Conservation (phyloP, 2,113 vertebrate species). For the Callipepla californica region DNA sequence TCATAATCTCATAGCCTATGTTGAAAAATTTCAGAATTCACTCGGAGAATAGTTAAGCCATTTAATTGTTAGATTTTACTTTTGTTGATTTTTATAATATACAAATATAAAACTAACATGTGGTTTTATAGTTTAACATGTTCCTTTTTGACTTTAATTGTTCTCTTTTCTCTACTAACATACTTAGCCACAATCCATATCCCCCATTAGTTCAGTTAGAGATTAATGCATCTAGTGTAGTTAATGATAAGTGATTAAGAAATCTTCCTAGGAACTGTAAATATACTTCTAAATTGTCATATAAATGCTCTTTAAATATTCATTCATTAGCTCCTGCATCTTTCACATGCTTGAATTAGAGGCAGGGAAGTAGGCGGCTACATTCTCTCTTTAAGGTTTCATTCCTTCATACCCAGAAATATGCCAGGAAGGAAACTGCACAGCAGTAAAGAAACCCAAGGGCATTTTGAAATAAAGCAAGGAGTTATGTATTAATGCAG, state of each 20-base stretch:
- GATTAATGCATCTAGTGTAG: conserved; percentile 5
- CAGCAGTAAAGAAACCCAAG: neutral
- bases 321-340: neutral
- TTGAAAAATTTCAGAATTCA: neutral
- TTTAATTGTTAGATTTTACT: neutral
- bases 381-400: neutral
- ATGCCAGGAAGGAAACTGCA: neutral
- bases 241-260: conserved; percentile 56
- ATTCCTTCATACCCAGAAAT: neutral
- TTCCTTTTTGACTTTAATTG: neutral
- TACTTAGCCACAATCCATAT: neutral
- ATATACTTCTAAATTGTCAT: conserved; percentile 1
- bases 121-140: neutral
- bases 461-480: neutral
- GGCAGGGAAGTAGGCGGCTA: neutral
- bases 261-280: conserved; percentile 6
- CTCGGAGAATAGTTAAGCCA: neutral
- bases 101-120: neutral
- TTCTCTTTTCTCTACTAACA: neutral
- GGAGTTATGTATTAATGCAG: neutral
- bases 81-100: neutral
- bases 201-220: neutral
- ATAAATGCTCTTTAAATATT: conserved; percentile 1
- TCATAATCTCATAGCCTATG: neutral
- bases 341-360: neutral